Evolutionary conservation across 2,113 vertebrate genomes (phyloP).

Genomic region (Mastomys coucha): DNA sequence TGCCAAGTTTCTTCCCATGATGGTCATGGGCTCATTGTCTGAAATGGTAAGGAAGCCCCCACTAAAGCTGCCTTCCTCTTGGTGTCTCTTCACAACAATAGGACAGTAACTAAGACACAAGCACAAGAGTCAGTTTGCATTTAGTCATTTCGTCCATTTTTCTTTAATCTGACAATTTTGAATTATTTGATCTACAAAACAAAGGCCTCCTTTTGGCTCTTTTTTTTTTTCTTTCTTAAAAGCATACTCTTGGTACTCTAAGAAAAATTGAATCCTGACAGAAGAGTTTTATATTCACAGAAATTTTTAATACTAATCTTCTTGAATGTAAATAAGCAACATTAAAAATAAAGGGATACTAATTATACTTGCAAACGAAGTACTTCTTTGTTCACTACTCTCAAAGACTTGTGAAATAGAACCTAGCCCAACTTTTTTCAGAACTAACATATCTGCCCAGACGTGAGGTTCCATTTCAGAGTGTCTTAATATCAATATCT

Average conservation of each 20-base stretch:
- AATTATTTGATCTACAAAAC: neutral
- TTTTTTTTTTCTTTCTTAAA: neutral
- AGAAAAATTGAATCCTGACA: neutral
- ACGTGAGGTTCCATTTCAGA: neutral
- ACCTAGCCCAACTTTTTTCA: neutral
- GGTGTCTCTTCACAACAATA: neutral
- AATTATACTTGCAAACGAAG: neutral
- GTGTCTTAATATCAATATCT: neutral
- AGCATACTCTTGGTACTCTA: neutral
- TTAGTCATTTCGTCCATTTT: fast-evolving
- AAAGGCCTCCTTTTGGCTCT: neutral
- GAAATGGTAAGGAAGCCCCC: neutral
- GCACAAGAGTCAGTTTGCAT: no score
- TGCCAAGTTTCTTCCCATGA: neutral
- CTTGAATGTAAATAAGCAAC: neutral
- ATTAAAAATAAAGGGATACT: neutral
- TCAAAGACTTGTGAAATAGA: neutral
- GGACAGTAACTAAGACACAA: neutral
- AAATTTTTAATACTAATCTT: neutral
- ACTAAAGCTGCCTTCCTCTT: neutral
- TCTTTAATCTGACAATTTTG: neutral
- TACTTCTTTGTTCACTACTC: fast-evolving
- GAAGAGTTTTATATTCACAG: neutral
- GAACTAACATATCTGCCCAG: neutral
- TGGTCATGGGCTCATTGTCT: neutral